Evolutionary conservation across 2,888 invertebrate species (phyloP).

Genomic region (Dinocampus coccinellae): DNA sequence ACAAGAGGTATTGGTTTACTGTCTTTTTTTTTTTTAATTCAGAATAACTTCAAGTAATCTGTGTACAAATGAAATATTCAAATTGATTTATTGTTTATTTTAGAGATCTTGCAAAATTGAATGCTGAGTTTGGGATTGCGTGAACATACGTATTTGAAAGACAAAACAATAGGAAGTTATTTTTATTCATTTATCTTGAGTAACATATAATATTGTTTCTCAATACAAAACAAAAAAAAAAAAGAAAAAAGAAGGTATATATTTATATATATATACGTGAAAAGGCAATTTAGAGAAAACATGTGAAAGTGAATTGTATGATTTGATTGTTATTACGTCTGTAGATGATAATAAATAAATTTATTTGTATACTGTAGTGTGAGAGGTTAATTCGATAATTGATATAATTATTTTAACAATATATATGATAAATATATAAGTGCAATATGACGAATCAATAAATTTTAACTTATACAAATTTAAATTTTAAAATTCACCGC

Average conservation of each 20-base stretch:
- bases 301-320: background rate
- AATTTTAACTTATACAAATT: no score
- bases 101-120: conserved; percentile 68
- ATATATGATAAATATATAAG: no score
- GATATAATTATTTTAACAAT: background rate
- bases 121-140: conserved; percentile 68
- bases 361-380: background rate
- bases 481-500: no score
- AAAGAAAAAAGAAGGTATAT: no score
- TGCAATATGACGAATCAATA: no score
- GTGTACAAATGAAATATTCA: background rate
- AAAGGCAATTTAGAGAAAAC: background rate
- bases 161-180: no score
- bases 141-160: background rate
- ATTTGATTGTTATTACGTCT: conserved; percentile 14
- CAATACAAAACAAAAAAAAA: background rate
- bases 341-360: conserved; percentile 8
- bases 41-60: conserved; percentile 10
- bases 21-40: background rate
- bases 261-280: no score
- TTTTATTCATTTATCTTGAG: background rate
- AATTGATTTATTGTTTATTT: conserved; percentile 44
- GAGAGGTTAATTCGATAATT: background rate
- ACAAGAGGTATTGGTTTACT: conserved; percentile 67
- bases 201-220: background rate